Base-by-base conservation (phyloP, 2,113 vertebrate species). In the Etheostoma cragini region DNA sequence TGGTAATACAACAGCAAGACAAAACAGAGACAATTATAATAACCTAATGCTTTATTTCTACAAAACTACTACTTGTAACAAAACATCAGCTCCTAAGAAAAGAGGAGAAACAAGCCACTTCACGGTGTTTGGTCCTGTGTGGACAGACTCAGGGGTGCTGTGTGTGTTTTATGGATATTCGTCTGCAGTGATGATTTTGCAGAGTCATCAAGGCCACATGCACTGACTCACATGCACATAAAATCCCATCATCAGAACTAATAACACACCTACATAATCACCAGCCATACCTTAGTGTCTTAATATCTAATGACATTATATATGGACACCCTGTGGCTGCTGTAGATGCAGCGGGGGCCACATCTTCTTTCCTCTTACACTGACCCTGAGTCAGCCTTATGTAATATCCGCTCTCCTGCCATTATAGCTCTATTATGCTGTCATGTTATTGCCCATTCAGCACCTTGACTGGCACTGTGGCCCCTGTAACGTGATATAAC, bases 371-470 rank as follows among this genome's bases (percentile, higher is more conserved):
- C 38, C 47, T 86, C 56, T 54, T 16, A 3, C 1, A 4, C 80
- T 87, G 83, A 81, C 70, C 86, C 80, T 38, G 63, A 80, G 45
- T 89, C 73, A 76, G 78, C 50, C 65, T 61, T 54, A 42, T 82
- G 58, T 84, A 67, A 81, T 80, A 70, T 73, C 72, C 22, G 11
- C 70, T 58, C 58, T 66, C 17, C 26, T 47, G 63, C 64, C 71
- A 74, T 88, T 83, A 85, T 68, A 60, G 3, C 58, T 79, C 57
- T 67, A 65, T 81, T 80, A 85, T 16, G 62, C 24, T n/a, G 63
- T 50, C 50, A 38, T 67, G 66, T 86, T 87, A 91, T 79, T 80
- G 81, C 71, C 68, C 61, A 67, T 83, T 78, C 71, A 53, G 80
- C 78, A 75, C 81, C 66, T 65, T 74, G 76, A 81, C 76, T 61